Conservation (phyloP, 1,140 invertebrate genomes). For the Mactra quadrangularis region DNA sequence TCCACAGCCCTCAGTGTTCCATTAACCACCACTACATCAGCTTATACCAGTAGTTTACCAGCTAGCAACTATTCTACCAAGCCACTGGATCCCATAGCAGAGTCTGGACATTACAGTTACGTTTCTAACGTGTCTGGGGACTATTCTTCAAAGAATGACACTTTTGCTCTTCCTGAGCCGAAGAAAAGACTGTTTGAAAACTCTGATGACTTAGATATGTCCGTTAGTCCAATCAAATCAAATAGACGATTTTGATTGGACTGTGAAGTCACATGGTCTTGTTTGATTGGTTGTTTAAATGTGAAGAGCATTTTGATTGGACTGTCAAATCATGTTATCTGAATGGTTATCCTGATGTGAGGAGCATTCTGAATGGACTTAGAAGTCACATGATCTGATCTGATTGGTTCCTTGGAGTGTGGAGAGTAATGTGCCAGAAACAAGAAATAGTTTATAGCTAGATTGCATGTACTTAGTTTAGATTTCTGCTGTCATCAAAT, state of each 20-base stretch:
- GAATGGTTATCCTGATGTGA: too few species aligned
- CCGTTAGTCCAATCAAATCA: slow-evolving; percentile 74
- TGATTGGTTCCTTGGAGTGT: too few species aligned
- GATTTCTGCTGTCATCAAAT: too few species aligned
- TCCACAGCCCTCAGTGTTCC: slow-evolving; percentile 52
- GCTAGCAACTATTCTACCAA: slow-evolving; percentile 39
- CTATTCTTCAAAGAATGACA: slow-evolving; percentile 65
- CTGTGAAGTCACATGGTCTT: too few species aligned
- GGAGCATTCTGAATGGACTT: too few species aligned
- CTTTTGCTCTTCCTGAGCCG: slow-evolving; percentile 73
- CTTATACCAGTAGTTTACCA: slow-evolving; percentile 49
- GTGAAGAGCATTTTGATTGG: too few species aligned
- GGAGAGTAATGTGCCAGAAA: too few species aligned
- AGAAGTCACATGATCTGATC: too few species aligned
- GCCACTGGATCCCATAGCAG: slow-evolving; percentile 60
- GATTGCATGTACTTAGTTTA: too few species aligned
- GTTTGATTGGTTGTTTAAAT: too few species aligned
- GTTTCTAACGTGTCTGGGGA: slow-evolving; percentile 71
- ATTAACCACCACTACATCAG: slow-evolving; percentile 50
- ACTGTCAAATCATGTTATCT: too few species aligned
- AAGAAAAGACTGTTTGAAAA: slow-evolving; percentile 78
- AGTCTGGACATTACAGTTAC: slow-evolving; percentile 72
- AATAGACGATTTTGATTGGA: slow-evolving; percentile 62
- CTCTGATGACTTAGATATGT: slow-evolving; percentile 71
- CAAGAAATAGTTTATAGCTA: too few species aligned